phyloP scores from a whole-genome alignment of 1,140 invertebrate species.

The Euwallacea similis region DNA sequence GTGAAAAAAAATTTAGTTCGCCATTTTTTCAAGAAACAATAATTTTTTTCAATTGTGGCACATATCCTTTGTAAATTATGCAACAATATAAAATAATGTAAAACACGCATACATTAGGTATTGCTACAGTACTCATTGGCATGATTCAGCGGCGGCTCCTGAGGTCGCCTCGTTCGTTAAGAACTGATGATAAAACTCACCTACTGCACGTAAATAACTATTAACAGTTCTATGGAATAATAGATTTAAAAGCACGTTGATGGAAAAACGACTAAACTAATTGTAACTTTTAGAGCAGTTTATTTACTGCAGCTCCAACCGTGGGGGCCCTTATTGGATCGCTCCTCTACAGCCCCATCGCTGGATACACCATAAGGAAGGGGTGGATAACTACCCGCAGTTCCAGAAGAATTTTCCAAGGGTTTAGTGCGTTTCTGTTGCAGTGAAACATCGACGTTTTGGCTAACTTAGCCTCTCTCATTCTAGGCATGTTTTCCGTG shows the following conservation, averaged over 20 bases:
- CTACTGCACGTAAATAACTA: too few relatives aligned
- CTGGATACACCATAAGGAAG: constrained; percentile 64
- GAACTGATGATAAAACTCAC: too few relatives aligned
- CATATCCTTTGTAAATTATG: too few relatives aligned
- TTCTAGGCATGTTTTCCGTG: constrained; percentile 60
- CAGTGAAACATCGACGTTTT: neutral
- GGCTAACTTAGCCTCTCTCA: neutral
- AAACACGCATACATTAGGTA: too few relatives aligned
- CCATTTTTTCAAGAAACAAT: too few relatives aligned
- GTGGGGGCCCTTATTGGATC: constrained; percentile 68
- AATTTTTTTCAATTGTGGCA: too few relatives aligned
- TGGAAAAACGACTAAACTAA: too few relatives aligned
- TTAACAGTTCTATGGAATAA: neutral
- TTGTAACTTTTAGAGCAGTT: constrained; percentile 64
- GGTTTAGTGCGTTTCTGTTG: constrained; percentile 58
- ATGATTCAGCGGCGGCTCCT: too few relatives aligned
- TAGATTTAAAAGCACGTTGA: neutral
- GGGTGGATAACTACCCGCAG: constrained; percentile 57
- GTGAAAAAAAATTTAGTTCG: too few relatives aligned
- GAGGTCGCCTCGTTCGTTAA: too few relatives aligned
- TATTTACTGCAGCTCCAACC: constrained; percentile 78
- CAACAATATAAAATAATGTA: too few relatives aligned
- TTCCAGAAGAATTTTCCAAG: constrained; percentile 67
- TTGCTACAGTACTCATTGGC: too few relatives aligned
- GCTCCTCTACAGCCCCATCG: constrained; percentile 64